Evolutionary conservation across 2,113 vertebrate genomes (phyloP).

Genomic region (Hymenochirus boettgeri): DNA sequence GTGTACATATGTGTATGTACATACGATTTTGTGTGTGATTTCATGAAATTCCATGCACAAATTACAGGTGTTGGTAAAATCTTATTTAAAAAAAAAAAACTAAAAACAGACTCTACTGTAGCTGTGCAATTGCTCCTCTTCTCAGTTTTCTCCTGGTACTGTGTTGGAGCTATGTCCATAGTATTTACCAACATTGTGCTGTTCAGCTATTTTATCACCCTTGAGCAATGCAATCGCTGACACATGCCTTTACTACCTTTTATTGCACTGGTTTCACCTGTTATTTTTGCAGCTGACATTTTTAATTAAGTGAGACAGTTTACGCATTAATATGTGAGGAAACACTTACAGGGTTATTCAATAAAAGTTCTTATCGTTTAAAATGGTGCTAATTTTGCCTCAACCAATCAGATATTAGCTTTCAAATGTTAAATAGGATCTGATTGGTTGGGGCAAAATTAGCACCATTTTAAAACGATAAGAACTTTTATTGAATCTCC

Average conservation of each 20-base stretch:
- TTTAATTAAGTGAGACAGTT: too few relatives aligned
- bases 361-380: too few relatives aligned
- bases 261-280: not conserved
- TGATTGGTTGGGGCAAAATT: too few relatives aligned
- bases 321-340: too few relatives aligned
- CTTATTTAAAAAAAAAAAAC: slow-evolving; percentile 1
- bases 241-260: not conserved
- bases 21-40: slow-evolving; percentile 40
- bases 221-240: not conserved
- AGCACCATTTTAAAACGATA: too few relatives aligned
- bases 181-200: not conserved
- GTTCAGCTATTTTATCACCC: not conserved
- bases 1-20: slow-evolving; percentile 57
- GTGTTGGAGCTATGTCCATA: not conserved
- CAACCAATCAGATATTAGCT: too few relatives aligned
- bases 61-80: not conserved
- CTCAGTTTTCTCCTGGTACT: slow-evolving; percentile 7
- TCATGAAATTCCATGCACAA: too few relatives aligned
- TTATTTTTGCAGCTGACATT: too few relatives aligned
- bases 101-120: slow-evolving; percentile 29
- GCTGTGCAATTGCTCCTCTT: slow-evolving; percentile 27
- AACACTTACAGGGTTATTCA: too few relatives aligned
- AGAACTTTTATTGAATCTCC: too few relatives aligned
- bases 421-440: too few relatives aligned
- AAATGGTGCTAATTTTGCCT: too few relatives aligned